Evolutionary conservation across 64 coral and sea anemone species (phyloP), one percentile per base, ranked within the genome.

Genomic region (Astreopora myriophthalma): DNA sequence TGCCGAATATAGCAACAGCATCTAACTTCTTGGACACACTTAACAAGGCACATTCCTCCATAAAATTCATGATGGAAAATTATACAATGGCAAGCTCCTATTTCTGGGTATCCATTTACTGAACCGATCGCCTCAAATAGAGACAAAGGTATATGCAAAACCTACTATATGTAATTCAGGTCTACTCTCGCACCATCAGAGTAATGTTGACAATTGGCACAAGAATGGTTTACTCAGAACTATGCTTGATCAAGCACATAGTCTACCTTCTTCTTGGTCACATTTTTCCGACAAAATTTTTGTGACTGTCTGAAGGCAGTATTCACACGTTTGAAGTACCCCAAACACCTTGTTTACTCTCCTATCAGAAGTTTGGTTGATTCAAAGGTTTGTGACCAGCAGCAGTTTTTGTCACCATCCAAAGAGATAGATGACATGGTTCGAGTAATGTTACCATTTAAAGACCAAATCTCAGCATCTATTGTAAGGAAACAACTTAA

Each of bases 221-320:
- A 68, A 86, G 68, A 26, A 86, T 31, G 34, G 82, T 28, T 68
- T 62, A 67, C 27, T 67, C 14, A 64, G 40, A 23, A 77, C 82
- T 14, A 86, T 86, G 82, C 82, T 86, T 86, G 24, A 86, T 86
- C 82, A 30, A 11, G 82, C 82, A 30, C 49, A 36, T 64, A 26
- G 82, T 32, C 37, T 77, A 42, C 42, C 74, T 34, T 77, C 74
- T 22, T 77, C 74, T 36, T 39, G 28, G 20, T 7, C 31, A 62
- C 68, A 32, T 22, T 86, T 86, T 19, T 64, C 57, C 13, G 57
- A 86, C 34, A 60, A 86, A 34, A n/a, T n/a, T n/a, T n/a, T n/a
- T 86, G 82, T 55, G 52, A 58, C 52, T 13, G 52, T 17, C 16
- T 17, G 19, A 58, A 58, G 52, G 19, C 52, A 20, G 70, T 73